Evolutionary conservation across 2,888 invertebrate genomes (phyloP), one percentile per base, ranked within the genome.

Genomic region (Lomographa bimaculata): DNA sequence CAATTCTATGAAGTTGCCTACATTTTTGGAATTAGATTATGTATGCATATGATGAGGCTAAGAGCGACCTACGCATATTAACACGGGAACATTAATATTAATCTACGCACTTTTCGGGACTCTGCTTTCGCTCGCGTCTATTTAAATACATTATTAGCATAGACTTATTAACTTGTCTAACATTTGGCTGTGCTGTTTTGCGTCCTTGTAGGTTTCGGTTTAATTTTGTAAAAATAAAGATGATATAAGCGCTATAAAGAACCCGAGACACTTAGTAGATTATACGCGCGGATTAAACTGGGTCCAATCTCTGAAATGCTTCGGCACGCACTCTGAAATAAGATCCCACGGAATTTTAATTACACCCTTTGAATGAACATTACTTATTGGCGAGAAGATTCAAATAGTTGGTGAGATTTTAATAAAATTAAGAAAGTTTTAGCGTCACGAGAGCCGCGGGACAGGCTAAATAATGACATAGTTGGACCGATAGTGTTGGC

Each of bases 311-410:
- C 29, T 5, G 7, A n/a, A n/a, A n/a, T n/a, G n/a, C 4, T 25
- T 4, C 11, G 16, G 8, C 8, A 17, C 18, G 5, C 14, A 5
- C 27, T 7, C 7, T 34, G 19, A 19, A 21, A 20, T 8, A 16
- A 23, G 33, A 33, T 19, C 16, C 14, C 1, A 2, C 14, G 38
- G 40, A 29, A 45, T 39, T 10, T n/a, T 38, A 38, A 45, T 49
- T 35, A 45, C 38, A 42, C 27, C 12, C 26, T n/a, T 39, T 36
- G 17, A 16, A 30, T n/a, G n/a, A n/a, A n/a, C 18, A 19, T 34
- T 30, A 33, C 29, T 26, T 20, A 36, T 23, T 25, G 7, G 20
- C 10, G 21, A 19, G 12, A 14, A 34, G 21, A 29, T 29, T n/a
- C 18, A 28, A 27, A 16, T 26, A 26, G 25, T 28, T 23, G 14